These are phyloP conservation scores for Leucoraja ocellata DNA, from an alignment of 2,797 vertebrate genomes.

Conservation along the genomic window DNA sequence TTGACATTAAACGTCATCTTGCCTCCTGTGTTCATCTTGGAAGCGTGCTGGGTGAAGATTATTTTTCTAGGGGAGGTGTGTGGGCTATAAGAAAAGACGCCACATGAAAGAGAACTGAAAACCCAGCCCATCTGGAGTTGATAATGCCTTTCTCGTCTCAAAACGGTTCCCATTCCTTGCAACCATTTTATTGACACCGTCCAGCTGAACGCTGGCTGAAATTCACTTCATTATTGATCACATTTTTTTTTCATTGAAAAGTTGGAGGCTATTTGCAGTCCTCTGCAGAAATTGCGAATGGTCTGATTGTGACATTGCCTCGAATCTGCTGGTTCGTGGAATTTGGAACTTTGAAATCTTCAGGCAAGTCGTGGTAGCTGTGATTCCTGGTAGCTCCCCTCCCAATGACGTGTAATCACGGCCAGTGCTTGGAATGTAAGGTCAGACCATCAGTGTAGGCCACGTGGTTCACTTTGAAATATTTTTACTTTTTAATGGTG, in stretches of 20 bases:
- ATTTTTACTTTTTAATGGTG: slow-evolving; percentile 19
- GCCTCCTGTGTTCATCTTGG: neutral
- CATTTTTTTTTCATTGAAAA: neutral
- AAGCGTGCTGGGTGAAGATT: neutral
- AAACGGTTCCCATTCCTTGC: too few relatives aligned
- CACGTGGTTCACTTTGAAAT: neutral
- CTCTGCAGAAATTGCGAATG: neutral
- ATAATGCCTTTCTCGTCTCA: neutral
- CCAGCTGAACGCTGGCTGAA: neutral
- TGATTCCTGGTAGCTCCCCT: too few relatives aligned
- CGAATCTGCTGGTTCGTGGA: neutral
- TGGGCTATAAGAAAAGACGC: neutral
- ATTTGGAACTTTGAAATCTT: neutral
- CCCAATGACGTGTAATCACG: neutral
- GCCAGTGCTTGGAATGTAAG: neutral
- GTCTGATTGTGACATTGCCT: neutral
- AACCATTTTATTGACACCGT: neutral
- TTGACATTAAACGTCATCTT: neutral
- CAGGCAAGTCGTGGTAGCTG: neutral
- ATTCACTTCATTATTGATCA: neutral
- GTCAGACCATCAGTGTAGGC: neutral
- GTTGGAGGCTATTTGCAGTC: neutral
- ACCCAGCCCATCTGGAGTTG: neutral
- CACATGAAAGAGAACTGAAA: neutral
- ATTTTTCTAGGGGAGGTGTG: neutral